Base-by-base conservation (phyloP, 1,140 invertebrate species). In the Drosophila tristis region DNA sequence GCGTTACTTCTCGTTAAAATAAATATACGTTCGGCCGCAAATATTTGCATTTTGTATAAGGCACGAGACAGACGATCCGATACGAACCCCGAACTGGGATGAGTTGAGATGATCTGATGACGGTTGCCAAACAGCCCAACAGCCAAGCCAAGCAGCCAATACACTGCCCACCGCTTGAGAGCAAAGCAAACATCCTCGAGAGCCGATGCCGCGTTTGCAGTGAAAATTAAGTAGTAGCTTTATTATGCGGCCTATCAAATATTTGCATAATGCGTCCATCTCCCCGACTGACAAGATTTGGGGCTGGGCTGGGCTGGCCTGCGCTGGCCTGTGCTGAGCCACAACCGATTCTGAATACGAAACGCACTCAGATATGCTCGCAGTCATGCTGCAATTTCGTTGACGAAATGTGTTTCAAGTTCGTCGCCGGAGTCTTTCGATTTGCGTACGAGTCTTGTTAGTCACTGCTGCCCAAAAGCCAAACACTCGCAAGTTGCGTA, bases 381-480 rank as follows among this genome's bases (percentile, higher is more conserved):
- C 20, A 20, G 68, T 61, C 61, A 62, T 67, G 78, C 74, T 78
- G 74, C 82, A 86, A 77, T 71, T 74, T 78, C 57, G 65, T 66
- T 89, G 84, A 87, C 67, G 79, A 89, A 89, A 89, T 90, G 64
- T 60, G 50, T 77, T 89, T 89, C 85, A 89, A 89, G 84, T 89
- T 89, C 85, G 84, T 80, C 77, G 85, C 62, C 78, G 80, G 79
- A 77, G 84, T 89, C 84, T 89, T 89, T 89, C 68, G 84, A 84
- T 89, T 87, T 89, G 78, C 82, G 75, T 89, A 72, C 74, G 64
- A n/a, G 55, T 58, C 25, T 20, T 53, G 74, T 86, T 87, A 86
- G 82, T 86, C 81, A 86, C 73, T 77, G 64, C 9, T 9, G 11
- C 11, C 64, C 67, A 45, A 66, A 67, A 68, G 59, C 39, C 71